phyloP scores from a whole-genome alignment of 64 coral and sea anemone genomes.

The Stichodactyla helianthus region DNA sequence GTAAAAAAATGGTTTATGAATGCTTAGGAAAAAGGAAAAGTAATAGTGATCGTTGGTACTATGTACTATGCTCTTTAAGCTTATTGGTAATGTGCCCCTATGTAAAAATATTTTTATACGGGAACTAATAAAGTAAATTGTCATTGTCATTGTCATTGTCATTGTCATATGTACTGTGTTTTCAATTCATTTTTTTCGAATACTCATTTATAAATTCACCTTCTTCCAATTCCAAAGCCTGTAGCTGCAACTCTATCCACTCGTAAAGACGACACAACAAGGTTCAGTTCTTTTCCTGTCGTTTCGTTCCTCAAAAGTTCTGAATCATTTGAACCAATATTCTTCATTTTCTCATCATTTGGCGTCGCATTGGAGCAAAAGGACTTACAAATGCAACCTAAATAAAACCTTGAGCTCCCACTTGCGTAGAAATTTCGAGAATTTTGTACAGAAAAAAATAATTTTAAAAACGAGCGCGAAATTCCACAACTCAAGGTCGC shows the following conservation, averaged over 20 bases:
- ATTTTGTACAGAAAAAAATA: background rate
- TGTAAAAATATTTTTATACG: too few species aligned
- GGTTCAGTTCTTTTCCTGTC: background rate
- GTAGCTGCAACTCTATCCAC: conserved; percentile 24
- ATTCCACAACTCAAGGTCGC: background rate
- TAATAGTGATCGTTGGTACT: too few species aligned
- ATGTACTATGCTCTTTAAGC: too few species aligned
- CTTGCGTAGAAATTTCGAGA: background rate
- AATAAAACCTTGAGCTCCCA: background rate
- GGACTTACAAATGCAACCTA: background rate
- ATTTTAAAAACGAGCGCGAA: background rate
- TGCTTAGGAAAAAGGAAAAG: too few species aligned
- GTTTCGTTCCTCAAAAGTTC: background rate
- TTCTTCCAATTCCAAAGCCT: conserved; percentile 23
- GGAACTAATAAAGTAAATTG: too few species aligned
- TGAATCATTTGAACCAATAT: background rate
- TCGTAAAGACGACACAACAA: conserved; percentile 25
- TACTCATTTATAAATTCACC: background rate
- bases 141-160: too few species aligned
- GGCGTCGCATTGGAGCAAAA: background rate
- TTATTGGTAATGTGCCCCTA: too few species aligned
- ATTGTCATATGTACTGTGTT: too few species aligned
- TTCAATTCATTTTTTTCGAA: too few species aligned
- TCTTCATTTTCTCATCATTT: background rate
- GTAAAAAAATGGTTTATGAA: too few species aligned